Conservation (phyloP, 2,113 vertebrate genomes). For the Pogonocichla stellata region DNA sequence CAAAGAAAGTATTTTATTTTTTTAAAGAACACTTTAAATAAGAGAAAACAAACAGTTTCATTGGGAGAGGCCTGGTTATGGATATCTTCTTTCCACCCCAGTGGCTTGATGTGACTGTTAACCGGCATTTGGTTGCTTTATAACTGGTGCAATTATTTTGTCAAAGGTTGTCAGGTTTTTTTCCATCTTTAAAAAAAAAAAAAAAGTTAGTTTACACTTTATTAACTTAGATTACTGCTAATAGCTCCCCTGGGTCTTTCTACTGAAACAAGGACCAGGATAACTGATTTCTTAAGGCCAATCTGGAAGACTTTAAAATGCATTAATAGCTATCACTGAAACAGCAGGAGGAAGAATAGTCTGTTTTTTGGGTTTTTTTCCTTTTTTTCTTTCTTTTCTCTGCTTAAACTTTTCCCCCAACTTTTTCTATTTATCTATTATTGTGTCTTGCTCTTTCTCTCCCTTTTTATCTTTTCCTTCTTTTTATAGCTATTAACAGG, state of each 20-base stretch:
- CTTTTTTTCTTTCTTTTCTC: background rate
- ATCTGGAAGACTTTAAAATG: slow-evolving; percentile 65
- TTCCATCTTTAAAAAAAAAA: background rate
- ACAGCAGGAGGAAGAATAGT: slow-evolving; percentile 60
- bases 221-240: slow-evolving; percentile 72
- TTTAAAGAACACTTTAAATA: background rate
- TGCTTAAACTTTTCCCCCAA: background rate
- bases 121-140: background rate
- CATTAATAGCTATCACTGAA: slow-evolving; percentile 66
- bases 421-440: slow-evolving; percentile 26
- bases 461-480: background rate
- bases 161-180: slow-evolving; percentile 52
- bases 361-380: background rate
- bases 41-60: background rate
- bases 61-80: background rate
- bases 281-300: slow-evolving; percentile 67
- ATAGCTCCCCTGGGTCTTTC: slow-evolving; percentile 66
- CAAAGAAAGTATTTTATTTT: background rate
- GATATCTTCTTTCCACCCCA: background rate
- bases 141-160: slow-evolving; percentile 48
- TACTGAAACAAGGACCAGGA: slow-evolving; percentile 52
- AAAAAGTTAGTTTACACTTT: slow-evolving; percentile 73
- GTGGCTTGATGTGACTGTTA: slow-evolving; percentile 11
- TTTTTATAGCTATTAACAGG: background rate
- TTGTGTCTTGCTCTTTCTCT: background rate